Evolutionary conservation across 2,797 vertebrate species (phyloP).

Genomic region (Girardinus metallicus): DNA sequence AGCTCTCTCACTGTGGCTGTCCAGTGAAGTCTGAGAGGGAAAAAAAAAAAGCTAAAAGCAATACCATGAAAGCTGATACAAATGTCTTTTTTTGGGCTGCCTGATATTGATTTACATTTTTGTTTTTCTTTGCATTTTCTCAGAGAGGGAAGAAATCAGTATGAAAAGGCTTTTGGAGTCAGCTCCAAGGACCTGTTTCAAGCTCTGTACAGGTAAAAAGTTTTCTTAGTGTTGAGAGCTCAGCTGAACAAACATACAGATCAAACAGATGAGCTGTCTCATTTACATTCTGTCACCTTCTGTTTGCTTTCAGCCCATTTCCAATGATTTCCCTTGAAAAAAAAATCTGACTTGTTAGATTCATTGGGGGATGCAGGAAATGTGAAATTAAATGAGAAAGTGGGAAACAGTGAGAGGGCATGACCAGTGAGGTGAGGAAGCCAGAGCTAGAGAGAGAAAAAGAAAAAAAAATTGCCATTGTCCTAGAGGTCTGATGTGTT

Average conservation of each 20-base stretch:
- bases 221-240: conserved; percentile 13
- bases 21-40: conserved; percentile 17
- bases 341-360: conserved; percentile 40
- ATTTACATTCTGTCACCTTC: conserved; percentile 51
- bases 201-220: conserved; percentile 88
- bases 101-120: conserved; percentile 1
- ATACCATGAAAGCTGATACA: background rate
- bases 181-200: conserved; percentile 84
- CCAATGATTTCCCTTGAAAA: conserved; percentile 27
- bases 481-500: conserved; percentile 66
- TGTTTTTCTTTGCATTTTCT: conserved; percentile 15
- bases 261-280: conserved; percentile 24
- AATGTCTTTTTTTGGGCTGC: background rate
- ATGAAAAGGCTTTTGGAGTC: conserved; percentile 86
- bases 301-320: conserved; percentile 41
- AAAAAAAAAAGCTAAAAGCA: background rate
- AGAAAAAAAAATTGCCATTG: conserved; percentile 36
- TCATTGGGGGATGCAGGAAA: conserved; percentile 50
- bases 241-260: conserved; percentile 17
- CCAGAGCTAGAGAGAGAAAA: conserved; percentile 21
- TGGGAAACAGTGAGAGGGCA: background rate
- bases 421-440: conserved; percentile 52
- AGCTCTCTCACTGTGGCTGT: conserved; percentile 17
- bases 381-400: conserved; percentile 7
- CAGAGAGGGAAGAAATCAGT: conserved; percentile 90